These are phyloP conservation scores for Ectobius pallidus DNA, from an alignment of 2,888 invertebrate genomes.

Conservation along the genomic window DNA sequence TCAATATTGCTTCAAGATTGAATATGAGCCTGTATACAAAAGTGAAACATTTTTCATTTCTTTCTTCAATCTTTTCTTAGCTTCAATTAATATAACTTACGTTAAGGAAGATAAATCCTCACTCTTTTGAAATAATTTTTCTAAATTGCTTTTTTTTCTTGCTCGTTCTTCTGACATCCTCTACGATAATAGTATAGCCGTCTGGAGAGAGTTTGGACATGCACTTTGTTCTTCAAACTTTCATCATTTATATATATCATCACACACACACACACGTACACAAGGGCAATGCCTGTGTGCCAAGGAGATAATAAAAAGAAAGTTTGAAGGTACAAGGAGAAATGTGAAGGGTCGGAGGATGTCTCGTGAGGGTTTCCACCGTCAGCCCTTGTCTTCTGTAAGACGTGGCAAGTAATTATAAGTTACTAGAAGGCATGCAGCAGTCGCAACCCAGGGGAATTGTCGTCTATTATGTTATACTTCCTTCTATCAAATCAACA, in stretches of 20 bases:
- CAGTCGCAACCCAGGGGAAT: background rate
- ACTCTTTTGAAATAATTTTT: too few relatives aligned
- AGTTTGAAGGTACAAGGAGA: background rate
- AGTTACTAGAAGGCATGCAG: slow-evolving; percentile 9
- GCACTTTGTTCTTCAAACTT: slow-evolving; percentile 2
- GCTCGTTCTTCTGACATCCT: too few relatives aligned
- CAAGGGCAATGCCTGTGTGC: background rate
- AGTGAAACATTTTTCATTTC: too few relatives aligned
- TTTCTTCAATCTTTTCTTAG: too few relatives aligned
- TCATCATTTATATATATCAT: slow-evolving; percentile 5
- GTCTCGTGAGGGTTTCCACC: slow-evolving; percentile 13
- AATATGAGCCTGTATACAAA: too few relatives aligned
- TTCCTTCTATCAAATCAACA: slow-evolving; percentile 12
- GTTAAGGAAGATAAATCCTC: too few relatives aligned
- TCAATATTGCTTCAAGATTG: too few relatives aligned
- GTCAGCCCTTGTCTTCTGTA: slow-evolving; percentile 27
- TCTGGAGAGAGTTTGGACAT: background rate
- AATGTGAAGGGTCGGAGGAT: background rate
- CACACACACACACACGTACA: background rate
- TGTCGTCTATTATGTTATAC: slow-evolving; percentile 11
- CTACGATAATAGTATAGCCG: too few relatives aligned
- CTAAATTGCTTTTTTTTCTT: too few relatives aligned
- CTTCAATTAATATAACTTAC: too few relatives aligned
- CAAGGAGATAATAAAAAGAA: background rate
- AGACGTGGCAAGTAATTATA: slow-evolving; percentile 28